Evolutionary conservation across 2,113 vertebrate genomes (phyloP).

Genomic region (Chaetops frenatus): DNA sequence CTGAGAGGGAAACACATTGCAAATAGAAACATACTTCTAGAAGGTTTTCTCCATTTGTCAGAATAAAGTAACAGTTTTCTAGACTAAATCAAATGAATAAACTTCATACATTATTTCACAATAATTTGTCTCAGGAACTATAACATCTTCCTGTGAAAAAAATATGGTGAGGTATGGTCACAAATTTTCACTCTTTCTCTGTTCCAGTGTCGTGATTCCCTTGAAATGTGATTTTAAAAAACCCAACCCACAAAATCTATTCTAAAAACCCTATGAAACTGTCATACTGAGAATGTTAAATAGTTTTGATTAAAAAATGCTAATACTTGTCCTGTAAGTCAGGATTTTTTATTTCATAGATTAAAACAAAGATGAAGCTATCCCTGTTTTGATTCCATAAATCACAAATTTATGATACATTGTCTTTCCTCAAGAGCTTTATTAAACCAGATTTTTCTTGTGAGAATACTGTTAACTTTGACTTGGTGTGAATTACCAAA

Average conservation of each 20-base stretch:
- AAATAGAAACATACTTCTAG: background rate
- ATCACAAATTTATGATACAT: background rate
- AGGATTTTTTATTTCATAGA: background rate
- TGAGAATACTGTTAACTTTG: background rate
- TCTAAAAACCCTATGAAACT: background rate
- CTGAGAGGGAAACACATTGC: background rate
- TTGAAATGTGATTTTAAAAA: background rate
- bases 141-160: background rate
- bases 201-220: background rate
- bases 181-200: background rate
- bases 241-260: background rate
- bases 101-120: background rate
- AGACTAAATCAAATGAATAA: background rate
- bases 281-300: background rate
- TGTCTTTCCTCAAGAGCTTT: background rate
- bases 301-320: background rate
- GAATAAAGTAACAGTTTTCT: background rate
- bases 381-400: background rate
- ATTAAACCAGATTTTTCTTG: background rate
- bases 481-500: background rate
- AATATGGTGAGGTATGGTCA: background rate
- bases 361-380: background rate
- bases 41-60: background rate
- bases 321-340: background rate
- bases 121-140: background rate